Conservation (phyloP, 2,113 vertebrate species). For the Antennarius striatus region DNA sequence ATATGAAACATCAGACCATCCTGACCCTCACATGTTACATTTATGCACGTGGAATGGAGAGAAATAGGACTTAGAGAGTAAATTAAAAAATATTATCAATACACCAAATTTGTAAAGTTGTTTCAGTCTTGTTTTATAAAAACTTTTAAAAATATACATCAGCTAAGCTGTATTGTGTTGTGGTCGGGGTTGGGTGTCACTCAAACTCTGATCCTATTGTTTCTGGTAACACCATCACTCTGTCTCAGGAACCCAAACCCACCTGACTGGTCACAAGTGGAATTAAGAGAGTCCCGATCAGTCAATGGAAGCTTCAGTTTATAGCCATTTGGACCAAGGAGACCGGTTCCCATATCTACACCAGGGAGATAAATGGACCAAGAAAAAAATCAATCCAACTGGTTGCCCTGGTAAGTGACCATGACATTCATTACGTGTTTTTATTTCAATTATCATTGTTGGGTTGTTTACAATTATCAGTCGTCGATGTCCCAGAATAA, state of each 20-base stretch:
- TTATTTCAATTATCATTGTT: neutral
- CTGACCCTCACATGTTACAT: neutral
- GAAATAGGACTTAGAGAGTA: too few relatives aligned
- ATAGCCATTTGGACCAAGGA: conserved; percentile 14
- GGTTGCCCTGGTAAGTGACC: conserved; percentile 29
- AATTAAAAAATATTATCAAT: too few relatives aligned
- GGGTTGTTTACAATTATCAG: neutral
- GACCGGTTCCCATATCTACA: neutral
- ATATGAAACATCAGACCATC: neutral
- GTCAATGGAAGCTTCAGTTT: neutral
- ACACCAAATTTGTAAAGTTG: neutral
- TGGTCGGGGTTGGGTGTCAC: conserved; percentile 65
- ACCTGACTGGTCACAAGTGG: conserved; percentile 23
- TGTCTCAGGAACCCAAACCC: conserved; percentile 40
- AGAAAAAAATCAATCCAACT: conserved; percentile 15
- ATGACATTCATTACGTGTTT: neutral
- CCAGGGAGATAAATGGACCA: neutral
- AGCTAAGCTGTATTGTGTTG: conserved; percentile 24
- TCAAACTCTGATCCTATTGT: conserved; percentile 54
- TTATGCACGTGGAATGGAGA: too few relatives aligned
- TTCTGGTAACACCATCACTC: conserved; percentile 43
- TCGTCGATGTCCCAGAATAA: neutral
- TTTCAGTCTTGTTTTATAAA: neutral
- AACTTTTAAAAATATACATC: conserved; percentile 2
- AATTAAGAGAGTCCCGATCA: conserved; percentile 14